A percentile compares a stretch with the other conserved stretches of the same genome.
Evolutionary conservation across 30 jellyfish, hydroid and myxozoan species (phyloP).

Genomic region (Hydractinia symbiolongicarpus): DNA sequence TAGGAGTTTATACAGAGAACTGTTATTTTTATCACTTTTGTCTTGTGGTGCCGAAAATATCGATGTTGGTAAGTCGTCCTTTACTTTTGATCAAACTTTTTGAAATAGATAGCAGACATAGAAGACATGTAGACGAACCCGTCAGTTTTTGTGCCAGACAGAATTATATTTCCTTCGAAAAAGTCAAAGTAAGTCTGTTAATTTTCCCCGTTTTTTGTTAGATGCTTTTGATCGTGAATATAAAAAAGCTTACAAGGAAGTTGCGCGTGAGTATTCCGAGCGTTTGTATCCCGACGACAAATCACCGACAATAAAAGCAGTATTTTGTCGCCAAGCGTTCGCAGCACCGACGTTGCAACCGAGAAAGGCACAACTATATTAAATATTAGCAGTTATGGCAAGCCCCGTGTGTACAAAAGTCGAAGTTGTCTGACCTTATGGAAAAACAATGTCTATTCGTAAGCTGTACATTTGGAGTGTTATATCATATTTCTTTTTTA

Average conservation of each 20-base stretch:
- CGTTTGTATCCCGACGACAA: conserved; percentile 80
- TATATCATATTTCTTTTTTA: too few species aligned
- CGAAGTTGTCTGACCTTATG: too few species aligned
- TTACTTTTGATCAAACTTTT: neutral
- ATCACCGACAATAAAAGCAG: conserved; percentile 94
- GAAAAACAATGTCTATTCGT: too few species aligned
- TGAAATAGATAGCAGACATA: too few species aligned
- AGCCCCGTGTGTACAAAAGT: too few species aligned
- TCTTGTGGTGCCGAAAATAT: conserved; percentile 92
- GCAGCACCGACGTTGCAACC: conserved; percentile 97
- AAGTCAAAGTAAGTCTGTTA: too few species aligned
- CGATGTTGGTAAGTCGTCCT: conserved; percentile 67
- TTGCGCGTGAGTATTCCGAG: conserved; percentile 52
- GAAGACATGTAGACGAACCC: too few species aligned
- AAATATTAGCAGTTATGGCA: too few species aligned
- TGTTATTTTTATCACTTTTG: conserved; percentile 76
- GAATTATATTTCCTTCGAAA: too few species aligned
- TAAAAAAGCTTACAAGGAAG: conserved; percentile 74
- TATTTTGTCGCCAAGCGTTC: conserved; percentile 94
- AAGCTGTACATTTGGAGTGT: too few species aligned
- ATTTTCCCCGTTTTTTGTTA: conserved; percentile 18
- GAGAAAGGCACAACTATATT: conserved; percentile 38
- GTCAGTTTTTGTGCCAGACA: too few species aligned
- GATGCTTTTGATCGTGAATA: conserved; percentile 97
- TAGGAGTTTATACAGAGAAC: conserved; percentile 97